phyloP scores from a whole-genome alignment of 30 jellyfish, hydroid and myxozoan genomes.

The Pseudorhiza aurosa region DNA sequence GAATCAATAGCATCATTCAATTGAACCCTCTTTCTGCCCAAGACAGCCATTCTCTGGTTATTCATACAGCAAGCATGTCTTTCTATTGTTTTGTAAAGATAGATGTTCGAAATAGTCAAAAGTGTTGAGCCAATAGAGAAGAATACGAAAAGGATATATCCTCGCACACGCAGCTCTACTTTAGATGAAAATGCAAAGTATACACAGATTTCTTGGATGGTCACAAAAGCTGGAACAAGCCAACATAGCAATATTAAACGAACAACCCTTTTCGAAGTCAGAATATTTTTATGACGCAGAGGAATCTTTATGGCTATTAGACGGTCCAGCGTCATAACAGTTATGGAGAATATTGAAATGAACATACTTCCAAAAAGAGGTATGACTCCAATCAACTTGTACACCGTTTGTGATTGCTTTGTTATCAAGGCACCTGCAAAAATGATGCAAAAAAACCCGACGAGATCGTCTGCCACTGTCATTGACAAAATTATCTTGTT shows the following conservation, averaged over 20 bases:
- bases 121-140: constrained; percentile 39
- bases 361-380: constrained; percentile 66
- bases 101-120: constrained; percentile 9
- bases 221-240: constrained; percentile 19
- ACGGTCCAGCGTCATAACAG: constrained; percentile 48
- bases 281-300: constrained; percentile 22
- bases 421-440: constrained; percentile 31
- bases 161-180: constrained; percentile 35
- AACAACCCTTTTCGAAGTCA: constrained; percentile 2
- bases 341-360: constrained; percentile 28
- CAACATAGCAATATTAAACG: constrained; percentile 10
- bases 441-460: constrained; percentile 30
- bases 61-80: background rate
- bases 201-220: constrained; percentile 21
- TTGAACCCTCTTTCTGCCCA: background rate
- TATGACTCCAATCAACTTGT: constrained; percentile 21
- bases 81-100: constrained; percentile 2
- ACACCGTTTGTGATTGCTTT: constrained; percentile 9
- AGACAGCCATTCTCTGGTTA: background rate
- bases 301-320: constrained; percentile 42
- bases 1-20: background rate
- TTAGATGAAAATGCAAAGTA: constrained; percentile 5
- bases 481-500: constrained; percentile 59
- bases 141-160: constrained; percentile 24
- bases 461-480: constrained; percentile 64